Conservation (phyloP, 53 echinoderm and acorn worm species). For the Crossaster papposus region DNA sequence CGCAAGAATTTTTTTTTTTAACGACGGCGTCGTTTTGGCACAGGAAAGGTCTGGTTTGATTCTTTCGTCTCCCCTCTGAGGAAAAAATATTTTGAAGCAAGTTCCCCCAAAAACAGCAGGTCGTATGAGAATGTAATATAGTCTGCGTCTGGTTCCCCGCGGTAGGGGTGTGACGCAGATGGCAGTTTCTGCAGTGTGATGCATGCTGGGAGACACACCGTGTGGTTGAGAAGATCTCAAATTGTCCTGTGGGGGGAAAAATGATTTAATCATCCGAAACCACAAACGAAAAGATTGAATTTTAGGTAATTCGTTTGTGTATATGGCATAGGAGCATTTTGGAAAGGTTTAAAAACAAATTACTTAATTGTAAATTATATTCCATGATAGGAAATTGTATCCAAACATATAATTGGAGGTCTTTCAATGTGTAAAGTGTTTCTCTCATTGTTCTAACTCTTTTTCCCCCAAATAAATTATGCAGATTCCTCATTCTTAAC, state of each 20-base stretch:
- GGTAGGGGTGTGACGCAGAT: neutral
- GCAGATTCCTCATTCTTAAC: no score
- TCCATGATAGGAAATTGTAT: neutral
- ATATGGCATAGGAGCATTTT: neutral
- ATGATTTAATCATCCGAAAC: neutral
- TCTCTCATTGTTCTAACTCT: neutral
- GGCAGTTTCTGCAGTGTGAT: neutral
- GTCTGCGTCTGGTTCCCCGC: slow-evolving; percentile 12
- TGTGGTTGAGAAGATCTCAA: neutral
- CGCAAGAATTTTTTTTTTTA: neutral
- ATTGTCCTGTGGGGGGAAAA: neutral
- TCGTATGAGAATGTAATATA: neutral
- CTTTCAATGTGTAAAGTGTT: neutral
- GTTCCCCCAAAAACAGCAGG: neutral
- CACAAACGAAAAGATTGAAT: neutral
- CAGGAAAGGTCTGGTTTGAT: neutral
- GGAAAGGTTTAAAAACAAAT: neutral
- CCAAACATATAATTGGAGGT: neutral
- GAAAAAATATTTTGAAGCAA: neutral
- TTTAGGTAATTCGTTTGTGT: neutral
- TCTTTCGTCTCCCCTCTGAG: neutral
- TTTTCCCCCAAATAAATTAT: neutral
- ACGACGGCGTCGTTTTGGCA: neutral
- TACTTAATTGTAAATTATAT: neutral
- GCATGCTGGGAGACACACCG: neutral